phyloP scores from a whole-genome alignment of 37 sponge, comb jelly and placozoan genomes.

The Geodia barretti region DNA sequence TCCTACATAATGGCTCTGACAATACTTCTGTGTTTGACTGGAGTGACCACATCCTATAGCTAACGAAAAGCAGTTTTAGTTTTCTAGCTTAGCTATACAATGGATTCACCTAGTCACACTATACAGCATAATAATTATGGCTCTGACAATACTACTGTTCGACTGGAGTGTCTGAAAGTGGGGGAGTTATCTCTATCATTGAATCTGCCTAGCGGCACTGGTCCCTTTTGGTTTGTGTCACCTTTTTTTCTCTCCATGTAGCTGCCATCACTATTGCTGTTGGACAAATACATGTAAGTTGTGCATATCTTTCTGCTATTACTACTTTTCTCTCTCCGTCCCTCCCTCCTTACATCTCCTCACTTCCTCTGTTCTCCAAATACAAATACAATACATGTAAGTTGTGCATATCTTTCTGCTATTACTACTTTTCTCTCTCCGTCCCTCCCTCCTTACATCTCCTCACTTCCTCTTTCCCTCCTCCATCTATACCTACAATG shows the following conservation, averaged over 20 bases:
- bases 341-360: background rate
- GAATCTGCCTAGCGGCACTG: no score
- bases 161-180: no score
- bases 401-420: background rate
- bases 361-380: background rate
- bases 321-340: conserved; percentile 7
- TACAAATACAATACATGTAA: no score
- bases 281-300: conserved; percentile 81
- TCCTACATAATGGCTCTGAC: background rate
- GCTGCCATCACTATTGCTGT: conserved; percentile 93
- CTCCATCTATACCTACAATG: no score
- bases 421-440: background rate
- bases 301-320: background rate
- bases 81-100: no score
- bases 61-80: no score
- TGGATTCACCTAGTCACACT: no score
- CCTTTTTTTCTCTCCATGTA: background rate
- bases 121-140: no score
- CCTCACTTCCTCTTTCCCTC: background rate
- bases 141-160: no score
- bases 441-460: background rate
- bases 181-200: no score
- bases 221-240: background rate
- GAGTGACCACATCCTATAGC: no score
- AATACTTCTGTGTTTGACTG: background rate